Conservation (phyloP, 2,797 vertebrate genomes). For the Rhinichthys osculus region DNA sequence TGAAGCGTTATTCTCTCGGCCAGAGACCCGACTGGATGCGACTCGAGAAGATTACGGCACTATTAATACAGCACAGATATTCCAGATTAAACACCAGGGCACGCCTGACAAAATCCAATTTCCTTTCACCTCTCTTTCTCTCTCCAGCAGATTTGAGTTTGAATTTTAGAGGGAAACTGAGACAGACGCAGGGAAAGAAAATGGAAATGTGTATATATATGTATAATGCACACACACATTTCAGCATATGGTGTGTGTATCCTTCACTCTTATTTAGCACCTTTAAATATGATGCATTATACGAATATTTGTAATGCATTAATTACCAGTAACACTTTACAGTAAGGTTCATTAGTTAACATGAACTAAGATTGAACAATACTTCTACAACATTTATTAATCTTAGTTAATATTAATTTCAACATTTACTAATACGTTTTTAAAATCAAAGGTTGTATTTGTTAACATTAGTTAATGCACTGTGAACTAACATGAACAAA, state of each 20-base stretch:
- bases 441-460: no score
- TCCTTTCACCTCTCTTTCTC: slow-evolving; percentile 64
- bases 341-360: no score
- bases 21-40: slow-evolving; percentile 56
- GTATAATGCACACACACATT: not conserved
- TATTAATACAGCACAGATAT: slow-evolving; percentile 79
- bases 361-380: no score
- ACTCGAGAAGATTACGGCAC: slow-evolving; percentile 64
- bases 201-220: not conserved
- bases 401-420: no score
- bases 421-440: no score
- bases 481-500: no score
- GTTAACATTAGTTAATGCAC: no score
- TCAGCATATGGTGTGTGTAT: not conserved
- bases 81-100: slow-evolving; percentile 79
- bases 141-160: slow-evolving; percentile 52
- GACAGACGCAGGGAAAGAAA: slow-evolving; percentile 2
- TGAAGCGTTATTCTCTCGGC: slow-evolving; percentile 53
- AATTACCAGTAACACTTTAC: no score
- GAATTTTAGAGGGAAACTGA: slow-evolving; percentile 53
- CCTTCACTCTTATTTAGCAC: not conserved
- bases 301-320: not conserved
- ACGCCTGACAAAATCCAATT: slow-evolving; percentile 83
- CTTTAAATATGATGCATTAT: no score
- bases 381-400: no score